Base-by-base conservation (phyloP, 2,113 vertebrate species). In the Tylochromis polylepis region DNA sequence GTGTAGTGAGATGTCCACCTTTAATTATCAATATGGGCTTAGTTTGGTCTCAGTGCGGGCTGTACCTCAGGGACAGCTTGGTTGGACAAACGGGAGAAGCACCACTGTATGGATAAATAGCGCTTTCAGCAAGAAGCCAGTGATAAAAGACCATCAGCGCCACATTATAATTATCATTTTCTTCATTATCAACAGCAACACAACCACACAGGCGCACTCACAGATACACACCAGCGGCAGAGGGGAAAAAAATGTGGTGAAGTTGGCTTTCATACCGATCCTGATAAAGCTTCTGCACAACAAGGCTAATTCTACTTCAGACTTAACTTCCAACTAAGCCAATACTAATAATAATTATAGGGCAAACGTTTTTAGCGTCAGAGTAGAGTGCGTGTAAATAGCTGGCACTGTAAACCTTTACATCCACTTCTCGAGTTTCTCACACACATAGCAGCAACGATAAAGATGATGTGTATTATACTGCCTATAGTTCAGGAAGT, bases 81-180 rank as follows among this genome's bases (percentile, higher is more conserved):
- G 60, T 22, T 70, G 59, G 83, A 88, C 91, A 77, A 9, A 79
- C 84, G 90, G 81, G 80, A 79, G 79, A 72, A 75, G 31, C 86
- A 84, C 72, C 91, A 72, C 79, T 49, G 85, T 85, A 22, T 81
- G 82, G 87, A 86, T 87, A 89, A 91, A 89, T 60, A 86, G 75
- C 72, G 83, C 80, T 88, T 88, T 88, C 83, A 77, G 79, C 51
- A 62, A 72, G 78, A 81, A 83, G 85, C 72, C 79, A 49, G 24
- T 46, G 85, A 92, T 89, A 53, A 91, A 88, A 91, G 85, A 88
- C 82, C 88, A 90, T 90, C 88, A 91, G 82, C 89, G 84, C 55
- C 85, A 58, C 89, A 91, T 91, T 83, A 92, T 88, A 88, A 93
- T 91, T 83, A 91, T 87, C 87, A 90, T 92, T 85, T 89, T 83